A percentile compares a stretch with the other conserved stretches of the same genome.
Evolutionary conservation across 2,797 vertebrate genomes (phyloP).

Genomic region (Gobio occitaniae): DNA sequence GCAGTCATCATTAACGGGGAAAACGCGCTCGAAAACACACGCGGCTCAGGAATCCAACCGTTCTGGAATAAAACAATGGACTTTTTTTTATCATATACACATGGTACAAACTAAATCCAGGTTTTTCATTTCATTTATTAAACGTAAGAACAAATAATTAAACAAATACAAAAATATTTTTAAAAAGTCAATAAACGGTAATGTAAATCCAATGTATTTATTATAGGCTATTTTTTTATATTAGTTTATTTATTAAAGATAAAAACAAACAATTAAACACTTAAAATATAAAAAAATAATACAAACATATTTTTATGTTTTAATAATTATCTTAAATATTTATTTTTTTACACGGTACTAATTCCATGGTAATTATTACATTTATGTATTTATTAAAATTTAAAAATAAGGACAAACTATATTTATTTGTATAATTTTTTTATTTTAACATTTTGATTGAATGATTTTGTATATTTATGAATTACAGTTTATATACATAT

Average conservation of each 20-base stretch:
- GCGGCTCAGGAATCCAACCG: not conserved
- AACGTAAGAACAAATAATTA: not conserved
- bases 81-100: not conserved
- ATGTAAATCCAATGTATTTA: not conserved
- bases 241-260: not conserved
- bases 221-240: not conserved
- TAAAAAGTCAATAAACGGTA: not conserved
- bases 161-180: not conserved
- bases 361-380: not conserved
- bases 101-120: not conserved
- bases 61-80: not conserved
- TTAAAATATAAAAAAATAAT: not conserved
- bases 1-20: constrained; percentile 45
- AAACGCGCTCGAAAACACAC: not conserved
- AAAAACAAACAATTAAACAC: not conserved
- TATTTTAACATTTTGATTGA: too few relatives aligned
- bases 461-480: too few relatives aligned
- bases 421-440: too few relatives aligned
- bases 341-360: not conserved
- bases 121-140: not conserved
- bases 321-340: too few relatives aligned
- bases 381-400: too few relatives aligned
- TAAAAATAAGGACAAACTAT: too few relatives aligned
- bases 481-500: too few relatives aligned
- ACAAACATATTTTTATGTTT: too few relatives aligned